phyloP scores from a whole-genome alignment of 2,888 invertebrate genomes.

The Steromphala cineraria region DNA sequence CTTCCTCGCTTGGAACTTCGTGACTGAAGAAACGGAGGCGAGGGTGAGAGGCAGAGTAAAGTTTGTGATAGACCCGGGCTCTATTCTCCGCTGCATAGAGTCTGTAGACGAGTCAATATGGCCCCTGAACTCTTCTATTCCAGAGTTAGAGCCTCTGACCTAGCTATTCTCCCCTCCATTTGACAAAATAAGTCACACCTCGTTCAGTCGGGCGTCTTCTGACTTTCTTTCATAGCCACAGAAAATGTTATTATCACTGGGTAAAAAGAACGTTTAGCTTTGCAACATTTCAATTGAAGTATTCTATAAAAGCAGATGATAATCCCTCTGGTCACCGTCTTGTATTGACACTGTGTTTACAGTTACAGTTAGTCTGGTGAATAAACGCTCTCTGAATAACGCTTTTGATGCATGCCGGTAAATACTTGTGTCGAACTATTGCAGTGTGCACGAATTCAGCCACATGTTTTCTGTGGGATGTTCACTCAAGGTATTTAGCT shows the following conservation, averaged over 20 bases:
- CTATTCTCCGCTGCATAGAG: background rate
- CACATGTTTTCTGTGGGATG: no score
- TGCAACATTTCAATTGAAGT: background rate
- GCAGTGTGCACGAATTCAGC: no score
- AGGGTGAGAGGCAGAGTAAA: background rate
- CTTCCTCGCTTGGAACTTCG: background rate
- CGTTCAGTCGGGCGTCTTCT: background rate
- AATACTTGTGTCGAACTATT: no score
- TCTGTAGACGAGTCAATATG: background rate
- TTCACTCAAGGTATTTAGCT: no score
- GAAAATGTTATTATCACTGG: background rate
- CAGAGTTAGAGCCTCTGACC: background rate
- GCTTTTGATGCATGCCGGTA: no score
- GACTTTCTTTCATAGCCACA: slow-evolving; percentile 11
- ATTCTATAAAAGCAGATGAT: background rate
- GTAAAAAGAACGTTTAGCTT: slow-evolving; percentile 3
- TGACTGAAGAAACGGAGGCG: background rate
- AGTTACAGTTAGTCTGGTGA: no score
- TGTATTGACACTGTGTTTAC: no score
- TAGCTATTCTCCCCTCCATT: background rate
- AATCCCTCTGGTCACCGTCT: no score
- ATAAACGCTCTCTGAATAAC: no score
- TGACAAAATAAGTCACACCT: slow-evolving; percentile 12
- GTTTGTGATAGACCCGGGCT: background rate
- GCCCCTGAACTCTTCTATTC: background rate